Evolutionary conservation across 2,888 invertebrate genomes (phyloP).

Genomic region (Andrena marginata): DNA sequence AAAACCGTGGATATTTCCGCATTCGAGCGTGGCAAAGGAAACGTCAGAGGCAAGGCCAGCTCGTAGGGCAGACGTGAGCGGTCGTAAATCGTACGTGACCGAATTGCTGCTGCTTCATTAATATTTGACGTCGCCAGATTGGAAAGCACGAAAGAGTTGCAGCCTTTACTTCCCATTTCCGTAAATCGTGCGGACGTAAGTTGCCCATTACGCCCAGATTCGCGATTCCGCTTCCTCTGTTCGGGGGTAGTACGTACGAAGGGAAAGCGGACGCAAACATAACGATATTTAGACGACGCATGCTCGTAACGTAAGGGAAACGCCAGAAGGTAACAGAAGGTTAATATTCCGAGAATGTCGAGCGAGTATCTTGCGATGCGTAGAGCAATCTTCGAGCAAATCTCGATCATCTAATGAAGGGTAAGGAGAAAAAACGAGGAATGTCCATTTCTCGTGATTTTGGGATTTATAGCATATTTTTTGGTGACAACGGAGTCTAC

Average conservation of each 20-base stretch:
- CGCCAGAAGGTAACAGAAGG: background rate
- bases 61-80: background rate
- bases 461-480: too few species aligned
- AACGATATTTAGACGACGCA: slow-evolving; percentile 11
- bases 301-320: background rate
- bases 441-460: too few species aligned
- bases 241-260: background rate
- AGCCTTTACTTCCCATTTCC: background rate
- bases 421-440: too few species aligned
- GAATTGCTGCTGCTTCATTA: slow-evolving; percentile 45
- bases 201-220: slow-evolving; percentile 32
- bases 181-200: slow-evolving; percentile 27
- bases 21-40: background rate
- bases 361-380: slow-evolving; percentile 8
- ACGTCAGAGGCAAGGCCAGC: background rate
- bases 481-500: too few species aligned
- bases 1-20: background rate
- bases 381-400: background rate
- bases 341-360: slow-evolving; percentile 28
- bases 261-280: background rate
- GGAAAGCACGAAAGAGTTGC: slow-evolving; percentile 26
- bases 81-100: slow-evolving; percentile 33
- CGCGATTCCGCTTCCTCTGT: background rate
- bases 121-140: slow-evolving; percentile 39
- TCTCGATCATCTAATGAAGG: background rate